These are phyloP conservation scores for Acipenser transmontanus DNA, from an alignment of 2,797 vertebrate species.

Conservation along the genomic window DNA sequence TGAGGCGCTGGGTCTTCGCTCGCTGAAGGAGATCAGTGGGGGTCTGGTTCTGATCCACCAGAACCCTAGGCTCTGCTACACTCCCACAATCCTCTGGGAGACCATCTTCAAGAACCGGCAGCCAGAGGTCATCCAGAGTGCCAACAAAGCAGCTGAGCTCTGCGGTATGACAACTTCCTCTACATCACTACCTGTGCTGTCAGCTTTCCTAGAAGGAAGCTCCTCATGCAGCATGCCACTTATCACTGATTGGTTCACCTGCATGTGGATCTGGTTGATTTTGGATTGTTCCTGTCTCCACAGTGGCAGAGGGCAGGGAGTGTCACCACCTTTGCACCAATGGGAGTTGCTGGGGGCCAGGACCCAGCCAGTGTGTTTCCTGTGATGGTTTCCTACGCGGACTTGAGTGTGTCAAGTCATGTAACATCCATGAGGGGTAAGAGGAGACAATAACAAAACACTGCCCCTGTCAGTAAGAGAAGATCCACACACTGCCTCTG, in stretches of 20 bases:
- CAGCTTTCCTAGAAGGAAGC: background rate
- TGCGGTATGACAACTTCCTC: constrained; percentile 61
- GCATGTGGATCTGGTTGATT: background rate
- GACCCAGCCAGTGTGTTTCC: constrained; percentile 75
- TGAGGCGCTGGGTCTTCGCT: constrained; percentile 75
- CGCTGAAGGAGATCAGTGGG: constrained; percentile 77
- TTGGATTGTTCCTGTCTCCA: constrained; percentile 20
- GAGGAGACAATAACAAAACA: constrained; percentile 10
- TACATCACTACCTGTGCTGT: background rate
- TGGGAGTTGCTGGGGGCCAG: constrained; percentile 84
- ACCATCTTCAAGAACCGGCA: constrained; percentile 69
- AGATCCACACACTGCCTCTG: background rate
- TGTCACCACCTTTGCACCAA: constrained; percentile 73
- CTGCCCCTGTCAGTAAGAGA: background rate
- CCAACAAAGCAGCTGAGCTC: constrained; percentile 60
- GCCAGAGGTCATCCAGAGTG: constrained; percentile 62
- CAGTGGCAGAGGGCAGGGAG: constrained; percentile 58
- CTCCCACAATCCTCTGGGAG: constrained; percentile 71
- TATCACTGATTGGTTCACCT: background rate
- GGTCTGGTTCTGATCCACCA: constrained; percentile 82
- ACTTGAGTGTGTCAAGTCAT: constrained; percentile 81
- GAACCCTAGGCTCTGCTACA: constrained; percentile 81
- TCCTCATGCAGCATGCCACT: no score
- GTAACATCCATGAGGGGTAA: constrained; percentile 79
- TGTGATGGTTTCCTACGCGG: constrained; percentile 76